phyloP scores from a whole-genome alignment of 2,113 vertebrate species.

The Gulo gulo region DNA sequence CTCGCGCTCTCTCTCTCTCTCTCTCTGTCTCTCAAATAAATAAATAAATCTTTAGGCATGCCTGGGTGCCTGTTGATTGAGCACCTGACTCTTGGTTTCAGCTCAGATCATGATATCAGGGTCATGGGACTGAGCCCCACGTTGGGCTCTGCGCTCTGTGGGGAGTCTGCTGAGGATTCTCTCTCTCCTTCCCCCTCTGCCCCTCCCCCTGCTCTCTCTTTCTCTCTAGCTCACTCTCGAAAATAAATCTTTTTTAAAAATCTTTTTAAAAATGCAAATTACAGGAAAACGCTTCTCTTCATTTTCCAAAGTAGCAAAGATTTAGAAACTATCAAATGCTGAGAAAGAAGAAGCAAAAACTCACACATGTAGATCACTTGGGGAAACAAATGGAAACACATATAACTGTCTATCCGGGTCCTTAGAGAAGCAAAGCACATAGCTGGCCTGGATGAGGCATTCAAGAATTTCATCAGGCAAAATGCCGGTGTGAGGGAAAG shows the following conservation, averaged over 20 bases:
- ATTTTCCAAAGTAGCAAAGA: slow-evolving; percentile 8
- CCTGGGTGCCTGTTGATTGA: neutral
- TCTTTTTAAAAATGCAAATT: neutral
- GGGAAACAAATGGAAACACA: neutral
- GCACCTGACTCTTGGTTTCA: neutral
- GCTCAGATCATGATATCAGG: neutral
- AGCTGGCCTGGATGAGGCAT: neutral
- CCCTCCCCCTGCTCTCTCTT: neutral
- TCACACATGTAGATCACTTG: neutral
- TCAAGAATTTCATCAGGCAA: neutral
- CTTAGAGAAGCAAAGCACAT: neutral
- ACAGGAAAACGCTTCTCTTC: neutral
- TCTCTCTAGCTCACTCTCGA: neutral
- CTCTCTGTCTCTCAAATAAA: neutral
- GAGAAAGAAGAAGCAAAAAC: neutral
- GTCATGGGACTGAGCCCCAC: neutral
- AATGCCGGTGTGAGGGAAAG: neutral
- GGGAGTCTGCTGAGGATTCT: neutral
- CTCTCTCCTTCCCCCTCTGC: neutral
- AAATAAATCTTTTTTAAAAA: neutral
- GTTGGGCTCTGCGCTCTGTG: neutral
- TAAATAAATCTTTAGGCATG: neutral
- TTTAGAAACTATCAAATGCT: neutral
- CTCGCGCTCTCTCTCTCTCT: neutral
- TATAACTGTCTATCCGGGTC: neutral